Percentiles rank a stretch among this genome's conserved stretches.
Evolutionary conservation across 2,113 vertebrate genomes (phyloP).

Genomic region (Bubo bubo): DNA sequence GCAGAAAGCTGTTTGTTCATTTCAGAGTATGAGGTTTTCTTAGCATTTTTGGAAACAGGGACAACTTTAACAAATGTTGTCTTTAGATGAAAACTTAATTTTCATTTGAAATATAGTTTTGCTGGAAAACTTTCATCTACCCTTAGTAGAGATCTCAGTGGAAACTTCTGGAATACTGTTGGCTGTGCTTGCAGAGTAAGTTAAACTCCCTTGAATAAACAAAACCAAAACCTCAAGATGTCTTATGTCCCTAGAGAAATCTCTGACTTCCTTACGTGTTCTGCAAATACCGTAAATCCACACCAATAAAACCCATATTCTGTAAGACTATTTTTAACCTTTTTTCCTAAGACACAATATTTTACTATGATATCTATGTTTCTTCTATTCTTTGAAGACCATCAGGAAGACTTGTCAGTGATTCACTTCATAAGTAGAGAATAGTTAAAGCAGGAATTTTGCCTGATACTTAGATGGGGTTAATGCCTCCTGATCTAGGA

Average conservation of each 20-base stretch:
- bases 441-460: not conserved
- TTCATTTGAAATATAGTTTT: not conserved
- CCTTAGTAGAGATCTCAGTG: not conserved
- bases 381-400: not conserved
- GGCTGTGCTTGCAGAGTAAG: not conserved
- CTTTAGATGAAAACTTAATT: not conserved
- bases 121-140: not conserved
- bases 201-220: not conserved
- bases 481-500: not conserved
- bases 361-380: not conserved
- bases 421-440: not conserved
- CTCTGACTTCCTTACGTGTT: not conserved
- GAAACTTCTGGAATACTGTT: not conserved
- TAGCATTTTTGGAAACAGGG: not conserved
- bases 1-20: not conserved
- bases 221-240: not conserved
- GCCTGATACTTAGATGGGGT: not conserved
- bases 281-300: not conserved
- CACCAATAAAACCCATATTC: not conserved
- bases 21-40: not conserved
- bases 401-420: not conserved
- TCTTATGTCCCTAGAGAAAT: not conserved
- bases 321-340: not conserved
- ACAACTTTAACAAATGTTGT: not conserved
- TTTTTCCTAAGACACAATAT: not conserved